Base-by-base conservation (phyloP, 2,888 invertebrate species). In the Luffia ferchaultella region DNA sequence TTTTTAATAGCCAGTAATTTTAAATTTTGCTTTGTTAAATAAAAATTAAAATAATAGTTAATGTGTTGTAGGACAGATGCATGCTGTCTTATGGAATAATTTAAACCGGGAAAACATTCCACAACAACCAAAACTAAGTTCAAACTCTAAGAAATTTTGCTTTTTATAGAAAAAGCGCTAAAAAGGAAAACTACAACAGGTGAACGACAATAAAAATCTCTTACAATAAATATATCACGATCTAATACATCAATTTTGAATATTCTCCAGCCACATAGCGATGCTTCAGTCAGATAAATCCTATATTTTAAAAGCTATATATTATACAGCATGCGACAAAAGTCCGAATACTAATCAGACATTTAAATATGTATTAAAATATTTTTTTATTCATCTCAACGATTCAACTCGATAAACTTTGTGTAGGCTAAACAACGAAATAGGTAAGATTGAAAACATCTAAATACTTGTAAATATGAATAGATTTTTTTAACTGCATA, bases 361-460 rank as follows among this genome's bases (percentile, higher is more conserved):
- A 62, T 61, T 63, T 64, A 68, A 64, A 62, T 68, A 70, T 72
- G 67, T 74, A 69, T 72, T 78, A 78, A 76, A 79, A 79, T 79
- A 78, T 74, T 64, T 72, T 69, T 68, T 12, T 30, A 7, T 7
- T 30, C 30, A 66, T 63, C 16, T 61, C 60, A 77, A 74, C 70
- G 65, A 64, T 55, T 62, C 72, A 79, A 79, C 77, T 73, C 64
- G 75, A 79, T 82, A 82, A 71, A 82, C 73, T 82, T 78, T 80
- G 68, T 72, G 71, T 70, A 73, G 18, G 43, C 46, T 50, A 50
- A 50, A 47, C 20, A 45, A 46, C 41, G 45, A 12, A 30, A 30
- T 12, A 30, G 30, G 30, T 30, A 12, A 16, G 16, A 16, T 16
- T 42, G 16, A 42, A 42, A 16, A 16, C n/a, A n/a, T 16, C 16